Evolutionary conservation across 2,797 vertebrate species (phyloP).

Genomic region (Sebastolobus altivelis): DNA sequence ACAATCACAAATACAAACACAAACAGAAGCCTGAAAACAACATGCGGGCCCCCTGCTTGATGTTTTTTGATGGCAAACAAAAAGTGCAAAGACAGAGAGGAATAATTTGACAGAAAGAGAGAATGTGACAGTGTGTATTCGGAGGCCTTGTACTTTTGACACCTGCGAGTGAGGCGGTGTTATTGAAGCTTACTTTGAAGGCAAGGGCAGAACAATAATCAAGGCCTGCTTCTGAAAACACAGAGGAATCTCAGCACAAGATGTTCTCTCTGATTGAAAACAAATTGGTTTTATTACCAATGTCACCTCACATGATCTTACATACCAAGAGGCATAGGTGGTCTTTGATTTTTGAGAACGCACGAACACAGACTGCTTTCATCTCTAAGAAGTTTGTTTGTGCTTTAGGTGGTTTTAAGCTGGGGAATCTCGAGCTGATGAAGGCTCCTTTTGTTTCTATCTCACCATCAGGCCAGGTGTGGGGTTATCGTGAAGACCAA

Average conservation of each 20-base stretch:
- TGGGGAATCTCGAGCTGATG: slow-evolving; percentile 61
- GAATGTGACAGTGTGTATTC: slow-evolving; percentile 74
- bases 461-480: slow-evolving; percentile 67
- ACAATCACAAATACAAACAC: slow-evolving; percentile 62
- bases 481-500: slow-evolving; percentile 59
- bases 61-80: slow-evolving; percentile 74
- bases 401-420: slow-evolving; percentile 52
- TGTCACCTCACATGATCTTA: slow-evolving; percentile 69
- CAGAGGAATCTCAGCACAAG: slow-evolving; percentile 63
- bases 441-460: slow-evolving; percentile 67
- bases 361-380: slow-evolving; percentile 63
- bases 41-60: slow-evolving; percentile 56
- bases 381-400: slow-evolving; percentile 71
- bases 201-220: slow-evolving; percentile 78
- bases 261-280: slow-evolving; percentile 80
- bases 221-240: slow-evolving; percentile 73
- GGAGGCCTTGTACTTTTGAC: slow-evolving; percentile 79
- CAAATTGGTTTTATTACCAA: slow-evolving; percentile 81
- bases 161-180: slow-evolving; percentile 68
- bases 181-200: slow-evolving; percentile 82
- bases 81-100: slow-evolving; percentile 69
- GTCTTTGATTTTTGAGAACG: slow-evolving; percentile 71
- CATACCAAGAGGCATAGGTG: slow-evolving; percentile 62
- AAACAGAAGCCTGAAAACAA: slow-evolving; percentile 63
- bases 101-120: slow-evolving; percentile 77